These are phyloP conservation scores for Aphelinus certus DNA, from an alignment of 1,140 invertebrate species.

Conservation along the genomic window DNA sequence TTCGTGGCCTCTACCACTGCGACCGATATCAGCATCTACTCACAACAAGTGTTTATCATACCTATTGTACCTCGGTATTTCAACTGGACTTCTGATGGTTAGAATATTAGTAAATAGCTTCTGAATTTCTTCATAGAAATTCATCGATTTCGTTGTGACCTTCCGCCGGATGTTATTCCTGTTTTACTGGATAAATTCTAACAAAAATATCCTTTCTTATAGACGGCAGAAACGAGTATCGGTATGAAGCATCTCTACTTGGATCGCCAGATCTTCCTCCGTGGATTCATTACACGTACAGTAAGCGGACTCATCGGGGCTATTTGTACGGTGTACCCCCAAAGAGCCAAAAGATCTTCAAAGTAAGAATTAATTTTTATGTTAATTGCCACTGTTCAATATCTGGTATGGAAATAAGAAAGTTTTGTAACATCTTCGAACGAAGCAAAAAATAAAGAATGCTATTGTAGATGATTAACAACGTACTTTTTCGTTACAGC, in stretches of 20 bases:
- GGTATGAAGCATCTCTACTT: slow-evolving; percentile 74
- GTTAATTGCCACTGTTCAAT: too few relatives aligned
- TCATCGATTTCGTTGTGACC: too few relatives aligned
- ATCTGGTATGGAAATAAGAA: too few relatives aligned
- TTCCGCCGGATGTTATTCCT: too few relatives aligned
- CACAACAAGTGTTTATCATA: slow-evolving; percentile 65
- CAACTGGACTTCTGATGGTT: slow-evolving; percentile 64
- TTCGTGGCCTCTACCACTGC: slow-evolving; percentile 33
- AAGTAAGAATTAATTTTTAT: slow-evolving; percentile 52
- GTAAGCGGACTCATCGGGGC: slow-evolving; percentile 75
- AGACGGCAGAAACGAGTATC: slow-evolving; percentile 65
- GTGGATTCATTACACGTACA: slow-evolving; percentile 86
- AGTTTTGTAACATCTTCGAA: too few relatives aligned
- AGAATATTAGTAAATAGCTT: slow-evolving; percentile 27
- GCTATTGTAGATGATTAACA: too few relatives aligned
- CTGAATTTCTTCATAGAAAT: too few relatives aligned
- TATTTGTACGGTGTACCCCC: slow-evolving; percentile 85
- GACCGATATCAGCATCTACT: slow-evolving; percentile 51
- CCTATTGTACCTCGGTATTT: slow-evolving; percentile 64
- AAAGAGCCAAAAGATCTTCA: slow-evolving; percentile 65
- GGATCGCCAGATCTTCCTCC: slow-evolving; percentile 82
- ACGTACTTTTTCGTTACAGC: slow-evolving; percentile 57
- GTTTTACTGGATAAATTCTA: too few relatives aligned
- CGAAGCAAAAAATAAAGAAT: too few relatives aligned
- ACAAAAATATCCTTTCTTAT: slow-evolving; percentile 10